phyloP scores from a whole-genome alignment of 2,797 vertebrate species.

The Sebastes glaucus region DNA sequence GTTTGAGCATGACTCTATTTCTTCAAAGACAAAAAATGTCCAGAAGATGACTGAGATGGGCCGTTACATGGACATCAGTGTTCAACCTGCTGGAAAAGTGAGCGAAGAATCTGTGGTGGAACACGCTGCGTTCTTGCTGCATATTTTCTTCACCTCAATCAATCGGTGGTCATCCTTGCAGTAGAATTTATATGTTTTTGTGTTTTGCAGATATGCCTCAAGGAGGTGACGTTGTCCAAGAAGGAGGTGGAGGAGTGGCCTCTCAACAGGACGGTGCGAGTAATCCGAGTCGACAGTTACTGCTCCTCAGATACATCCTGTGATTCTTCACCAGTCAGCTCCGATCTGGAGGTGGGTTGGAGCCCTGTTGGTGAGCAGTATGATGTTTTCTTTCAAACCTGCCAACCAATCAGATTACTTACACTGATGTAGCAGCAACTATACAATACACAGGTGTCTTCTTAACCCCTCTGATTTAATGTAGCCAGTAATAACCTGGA shows the following conservation, averaged over 20 bases:
- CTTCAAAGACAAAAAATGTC: conserved; percentile 52
- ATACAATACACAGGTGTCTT: not conserved
- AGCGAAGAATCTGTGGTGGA: conserved; percentile 3
- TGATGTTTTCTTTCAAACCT: not conserved
- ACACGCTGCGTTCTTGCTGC: not conserved
- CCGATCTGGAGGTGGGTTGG: conserved; percentile 86
- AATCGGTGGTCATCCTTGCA: not conserved
- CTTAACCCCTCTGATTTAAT: not conserved
- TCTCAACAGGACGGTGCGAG: conserved; percentile 45
- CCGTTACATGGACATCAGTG: conserved; percentile 82
- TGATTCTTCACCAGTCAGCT: conserved; percentile 81
- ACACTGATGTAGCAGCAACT: not conserved
- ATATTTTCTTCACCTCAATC: not conserved
- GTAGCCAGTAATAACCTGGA: not conserved
- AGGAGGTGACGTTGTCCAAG: conserved; percentile 70
- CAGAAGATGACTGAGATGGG: conserved; percentile 76
- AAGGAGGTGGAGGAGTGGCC: conserved; percentile 45
- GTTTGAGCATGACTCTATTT: conserved; percentile 43
- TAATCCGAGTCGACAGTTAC: conserved; percentile 71
- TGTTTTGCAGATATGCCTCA: conserved; percentile 61
- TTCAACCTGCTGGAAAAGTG: conserved; percentile 82
- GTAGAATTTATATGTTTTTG: not conserved
- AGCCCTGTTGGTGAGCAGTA: not conserved
- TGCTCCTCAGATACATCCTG: conserved; percentile 78
- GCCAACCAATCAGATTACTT: not conserved